A percentile compares a stretch with the other conserved stretches of the same genome.
Conservation (phyloP, 2,888 invertebrate species). For the Cataglyphis livida region DNA sequence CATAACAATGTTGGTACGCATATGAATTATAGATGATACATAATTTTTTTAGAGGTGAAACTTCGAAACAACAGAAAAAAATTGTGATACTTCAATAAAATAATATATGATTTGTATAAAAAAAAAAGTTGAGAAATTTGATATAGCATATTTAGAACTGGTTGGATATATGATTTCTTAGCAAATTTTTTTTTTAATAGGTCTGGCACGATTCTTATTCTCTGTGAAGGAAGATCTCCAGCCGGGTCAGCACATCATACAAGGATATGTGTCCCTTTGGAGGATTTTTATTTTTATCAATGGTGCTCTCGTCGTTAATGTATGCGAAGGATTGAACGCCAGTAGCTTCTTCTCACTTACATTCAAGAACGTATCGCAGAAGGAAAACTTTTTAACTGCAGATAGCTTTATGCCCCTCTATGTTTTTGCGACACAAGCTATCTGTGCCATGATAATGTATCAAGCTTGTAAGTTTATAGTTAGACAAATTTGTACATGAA, state of each 20-base stretch:
- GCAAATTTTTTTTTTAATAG: slow-evolving; percentile 64
- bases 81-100: not conserved
- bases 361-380: not conserved
- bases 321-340: slow-evolving; percentile 74
- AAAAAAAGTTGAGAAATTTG: not conserved
- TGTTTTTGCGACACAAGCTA: slow-evolving; percentile 89
- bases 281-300: slow-evolving; percentile 91
- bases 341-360: slow-evolving; percentile 76
- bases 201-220: slow-evolving; percentile 84
- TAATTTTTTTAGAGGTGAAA: not conserved
- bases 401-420: slow-evolving; percentile 85
- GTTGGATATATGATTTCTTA: not conserved
- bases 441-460: slow-evolving; percentile 89
- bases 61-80: not conserved
- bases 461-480: slow-evolving; percentile 85
- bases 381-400: slow-evolving; percentile 35
- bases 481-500: not conserved
- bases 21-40: not conserved
- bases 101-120: not conserved
- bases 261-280: slow-evolving; percentile 91
- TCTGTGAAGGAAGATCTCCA: slow-evolving; percentile 88
- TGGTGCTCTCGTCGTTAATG: slow-evolving; percentile 88
- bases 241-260: slow-evolving; percentile 89
- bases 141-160: not conserved
- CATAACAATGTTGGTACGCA: slow-evolving; percentile 80